phyloP scores from a whole-genome alignment of 2,797 vertebrate genomes.

The Apogon talboti region DNA sequence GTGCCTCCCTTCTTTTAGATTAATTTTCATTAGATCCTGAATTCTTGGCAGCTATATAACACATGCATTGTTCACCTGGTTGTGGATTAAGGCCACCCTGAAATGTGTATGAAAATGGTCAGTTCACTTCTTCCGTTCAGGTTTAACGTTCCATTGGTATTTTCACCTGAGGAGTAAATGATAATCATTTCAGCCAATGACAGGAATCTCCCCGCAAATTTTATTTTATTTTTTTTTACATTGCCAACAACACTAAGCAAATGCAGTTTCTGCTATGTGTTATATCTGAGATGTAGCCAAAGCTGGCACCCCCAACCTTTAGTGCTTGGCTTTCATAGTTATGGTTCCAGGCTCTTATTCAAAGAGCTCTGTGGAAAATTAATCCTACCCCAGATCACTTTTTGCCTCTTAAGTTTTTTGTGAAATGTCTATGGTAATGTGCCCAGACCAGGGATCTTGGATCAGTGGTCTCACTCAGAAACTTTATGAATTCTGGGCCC shows the following conservation, averaged over 20 bases:
- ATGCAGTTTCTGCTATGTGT: conserved; percentile 39
- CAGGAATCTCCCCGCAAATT: conserved; percentile 18
- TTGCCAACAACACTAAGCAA: conserved; percentile 42
- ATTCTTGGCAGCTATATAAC: conserved; percentile 19
- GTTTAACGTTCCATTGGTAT: conserved; percentile 17
- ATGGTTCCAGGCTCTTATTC: conserved; percentile 55
- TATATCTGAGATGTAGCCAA: conserved; percentile 59
- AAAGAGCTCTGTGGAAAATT: conserved; percentile 57
- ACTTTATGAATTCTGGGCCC: conserved; percentile 60
- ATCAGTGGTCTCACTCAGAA: conserved; percentile 53
- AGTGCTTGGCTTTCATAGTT: conserved; percentile 50
- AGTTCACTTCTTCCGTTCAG: conserved; percentile 3
- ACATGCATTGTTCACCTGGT: background rate
- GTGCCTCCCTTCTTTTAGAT: conserved; percentile 29
- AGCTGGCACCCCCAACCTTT: conserved; percentile 56
- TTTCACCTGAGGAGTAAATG: conserved; percentile 19
- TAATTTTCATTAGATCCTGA: conserved; percentile 15
- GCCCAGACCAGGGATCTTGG: conserved; percentile 48
- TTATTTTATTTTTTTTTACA: conserved; percentile 11
- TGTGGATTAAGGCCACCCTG: background rate
- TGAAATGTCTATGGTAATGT: conserved; percentile 59
- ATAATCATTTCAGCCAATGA: conserved; percentile 21
- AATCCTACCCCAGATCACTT: conserved; percentile 53
- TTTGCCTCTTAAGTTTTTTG: conserved; percentile 54
- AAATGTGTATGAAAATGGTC: conserved; percentile 6